These are phyloP conservation scores for Nomia melanderi DNA, from an alignment of 1,140 invertebrate species.

Conservation along the genomic window DNA sequence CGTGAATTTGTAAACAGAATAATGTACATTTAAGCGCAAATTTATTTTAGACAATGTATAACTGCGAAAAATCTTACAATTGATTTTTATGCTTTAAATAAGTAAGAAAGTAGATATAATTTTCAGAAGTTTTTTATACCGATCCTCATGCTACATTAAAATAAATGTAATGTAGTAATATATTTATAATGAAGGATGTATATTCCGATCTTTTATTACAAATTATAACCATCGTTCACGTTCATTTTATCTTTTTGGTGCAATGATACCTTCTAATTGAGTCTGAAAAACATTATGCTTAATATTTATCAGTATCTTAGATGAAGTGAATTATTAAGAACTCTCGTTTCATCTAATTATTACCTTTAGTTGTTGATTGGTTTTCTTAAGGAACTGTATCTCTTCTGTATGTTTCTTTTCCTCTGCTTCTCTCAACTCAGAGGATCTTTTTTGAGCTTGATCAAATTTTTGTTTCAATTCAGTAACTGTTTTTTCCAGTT, in stretches of 20 bases:
- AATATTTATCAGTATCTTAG: neutral
- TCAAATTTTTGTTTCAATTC: constrained; percentile 93
- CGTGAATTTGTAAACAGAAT: constrained; percentile 68
- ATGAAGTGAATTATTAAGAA: constrained; percentile 22
- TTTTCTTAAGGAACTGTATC: constrained; percentile 94
- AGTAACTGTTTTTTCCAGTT: constrained; percentile 89
- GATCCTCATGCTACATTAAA: neutral
- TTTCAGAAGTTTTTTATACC: constrained; percentile 18
- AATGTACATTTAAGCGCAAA: constrained; percentile 19
- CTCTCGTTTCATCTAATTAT: constrained; percentile 5
- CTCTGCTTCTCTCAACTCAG: constrained; percentile 91
- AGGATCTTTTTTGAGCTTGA: constrained; percentile 91
- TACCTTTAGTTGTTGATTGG: constrained; percentile 96
- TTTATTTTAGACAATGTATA: constrained; percentile 29
- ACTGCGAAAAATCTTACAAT: neutral
- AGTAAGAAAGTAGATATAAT: constrained; percentile 3
- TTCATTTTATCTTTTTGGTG: constrained; percentile 90
- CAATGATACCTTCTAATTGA: constrained; percentile 95
- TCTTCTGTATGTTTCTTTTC: constrained; percentile 96
- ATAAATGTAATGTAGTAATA: neutral
- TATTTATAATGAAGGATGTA: neutral
- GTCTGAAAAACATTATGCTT: constrained; percentile 85
- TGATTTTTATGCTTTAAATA: constrained; percentile 7
- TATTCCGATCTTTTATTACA: neutral
- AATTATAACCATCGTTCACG: neutral